Base-by-base conservation (phyloP, 1,140 invertebrate genomes). In the Eulimnadia texana region DNA sequence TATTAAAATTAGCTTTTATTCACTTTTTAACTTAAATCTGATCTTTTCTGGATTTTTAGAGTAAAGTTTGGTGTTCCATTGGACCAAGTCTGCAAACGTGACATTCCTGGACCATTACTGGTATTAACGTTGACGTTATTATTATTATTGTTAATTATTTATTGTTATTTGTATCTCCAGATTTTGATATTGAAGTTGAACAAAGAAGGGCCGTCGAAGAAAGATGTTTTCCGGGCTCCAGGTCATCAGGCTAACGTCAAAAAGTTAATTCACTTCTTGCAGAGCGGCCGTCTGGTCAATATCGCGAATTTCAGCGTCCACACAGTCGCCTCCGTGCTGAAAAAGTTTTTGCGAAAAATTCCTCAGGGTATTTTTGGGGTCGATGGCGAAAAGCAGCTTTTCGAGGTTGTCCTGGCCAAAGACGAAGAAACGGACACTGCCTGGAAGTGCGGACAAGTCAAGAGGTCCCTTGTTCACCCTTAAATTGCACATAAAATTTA, bases 301-400 rank as follows among this genome's bases (percentile, higher is more conserved):
- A 94, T 96, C 69, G 88, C 93, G 69, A 93, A 96, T 72, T 98
- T 94, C 72, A 95, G 90, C 65, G 93, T 98, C 58, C 95, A 98
- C 75, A 98, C 95, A 47, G 93, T 98, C 69, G 94, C 95, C 24
- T 96, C 93, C 74, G 94, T 98, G 42, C 78, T 98, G 28, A 99
- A 98, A 75, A 90, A 91, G 77, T 99, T 98, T 77, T 79, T 98
- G n/a, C 82, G 94, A 61, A 96, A 97, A 79, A 84, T 98, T 67
- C 94, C 95, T 50, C 91, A 88, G 63, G 95, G 95, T 24, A 89
- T 98, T 59, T 98, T 99, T 77, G 84, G 64, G 13, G 82, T 93
- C 0, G 87, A 90, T 57, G 85, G 88, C 64, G 95, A 99, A 74
- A 84, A 90, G 73, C 80, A 84, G 63, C 78, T 99, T 50, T 94